Conservation (phyloP, 2,797 vertebrate genomes). For the Hylomyscus alleni region DNA sequence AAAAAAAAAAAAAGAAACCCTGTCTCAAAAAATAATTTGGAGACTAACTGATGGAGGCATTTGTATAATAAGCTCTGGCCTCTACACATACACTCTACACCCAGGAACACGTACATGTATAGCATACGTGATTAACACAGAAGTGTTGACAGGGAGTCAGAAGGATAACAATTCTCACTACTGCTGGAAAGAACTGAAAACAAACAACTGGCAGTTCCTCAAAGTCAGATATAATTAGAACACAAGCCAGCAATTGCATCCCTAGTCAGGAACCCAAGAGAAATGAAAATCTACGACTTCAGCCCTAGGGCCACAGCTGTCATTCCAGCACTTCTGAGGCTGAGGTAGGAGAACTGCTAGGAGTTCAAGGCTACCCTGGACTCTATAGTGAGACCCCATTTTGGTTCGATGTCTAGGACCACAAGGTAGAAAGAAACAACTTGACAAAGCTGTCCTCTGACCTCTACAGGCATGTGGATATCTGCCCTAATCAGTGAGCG, state of each 20-base stretch:
- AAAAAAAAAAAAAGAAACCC: background rate
- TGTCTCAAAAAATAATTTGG: background rate
- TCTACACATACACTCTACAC: background rate
- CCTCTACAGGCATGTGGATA: background rate
- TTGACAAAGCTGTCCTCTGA: background rate
- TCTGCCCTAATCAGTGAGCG: background rate
- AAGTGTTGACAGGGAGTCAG: background rate
- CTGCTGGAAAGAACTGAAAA: background rate
- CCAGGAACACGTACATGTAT: background rate
- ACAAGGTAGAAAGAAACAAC: background rate
- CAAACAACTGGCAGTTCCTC: background rate
- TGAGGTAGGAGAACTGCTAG: background rate
- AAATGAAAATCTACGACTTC: background rate
- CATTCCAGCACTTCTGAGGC: background rate
- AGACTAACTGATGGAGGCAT: background rate
- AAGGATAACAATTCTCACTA: background rate
- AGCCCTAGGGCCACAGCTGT: background rate
- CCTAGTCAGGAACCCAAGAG: background rate
- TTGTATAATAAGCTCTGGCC: background rate
- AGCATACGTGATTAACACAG: background rate
- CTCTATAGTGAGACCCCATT: background rate
- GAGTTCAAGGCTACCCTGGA: background rate
- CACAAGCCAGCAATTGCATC: background rate
- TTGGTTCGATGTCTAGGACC: background rate
- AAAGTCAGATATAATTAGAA: background rate